Evolutionary conservation across 92 coral and sea anemone genomes (phyloP).

Genomic region (Palythoa grandis): DNA sequence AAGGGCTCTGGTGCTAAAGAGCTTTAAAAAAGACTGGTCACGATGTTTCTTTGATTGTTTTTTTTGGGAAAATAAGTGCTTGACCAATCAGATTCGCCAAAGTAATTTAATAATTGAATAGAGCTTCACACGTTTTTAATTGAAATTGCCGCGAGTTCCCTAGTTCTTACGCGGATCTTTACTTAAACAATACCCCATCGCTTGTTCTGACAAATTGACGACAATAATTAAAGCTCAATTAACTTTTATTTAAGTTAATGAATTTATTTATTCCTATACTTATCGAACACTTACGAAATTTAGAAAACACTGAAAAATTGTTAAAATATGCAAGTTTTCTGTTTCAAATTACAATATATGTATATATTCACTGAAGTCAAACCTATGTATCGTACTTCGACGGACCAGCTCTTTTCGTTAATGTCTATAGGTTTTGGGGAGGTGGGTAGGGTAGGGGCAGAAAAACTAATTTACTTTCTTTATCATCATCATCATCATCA

Average conservation of each 20-base stretch:
- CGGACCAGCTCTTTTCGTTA: neutral
- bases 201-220: too few relatives aligned
- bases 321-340: slow-evolving; percentile 24
- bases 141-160: too few relatives aligned
- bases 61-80: too few relatives aligned
- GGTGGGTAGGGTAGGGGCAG: neutral
- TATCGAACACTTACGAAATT: slow-evolving; percentile 4
- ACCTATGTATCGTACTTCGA: neutral
- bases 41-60: too few relatives aligned
- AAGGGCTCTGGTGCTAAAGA: too few relatives aligned
- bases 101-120: too few relatives aligned
- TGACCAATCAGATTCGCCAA: too few relatives aligned
- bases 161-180: too few relatives aligned
- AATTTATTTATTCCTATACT: slow-evolving; percentile 29
- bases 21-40: too few relatives aligned
- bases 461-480: neutral
- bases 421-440: neutral
- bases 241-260: slow-evolving; percentile 31
- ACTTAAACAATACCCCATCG: too few relatives aligned
- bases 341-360: slow-evolving; percentile 24
- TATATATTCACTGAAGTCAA: neutral
- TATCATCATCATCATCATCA: neutral
- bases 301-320: slow-evolving; percentile 24
- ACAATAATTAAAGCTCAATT: slow-evolving; percentile 5
- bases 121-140: too few relatives aligned